Evolutionary conservation across 2,888 invertebrate species (phyloP), one percentile per base, ranked within the genome.

Genomic region (Caenorhabditis virilis): DNA sequence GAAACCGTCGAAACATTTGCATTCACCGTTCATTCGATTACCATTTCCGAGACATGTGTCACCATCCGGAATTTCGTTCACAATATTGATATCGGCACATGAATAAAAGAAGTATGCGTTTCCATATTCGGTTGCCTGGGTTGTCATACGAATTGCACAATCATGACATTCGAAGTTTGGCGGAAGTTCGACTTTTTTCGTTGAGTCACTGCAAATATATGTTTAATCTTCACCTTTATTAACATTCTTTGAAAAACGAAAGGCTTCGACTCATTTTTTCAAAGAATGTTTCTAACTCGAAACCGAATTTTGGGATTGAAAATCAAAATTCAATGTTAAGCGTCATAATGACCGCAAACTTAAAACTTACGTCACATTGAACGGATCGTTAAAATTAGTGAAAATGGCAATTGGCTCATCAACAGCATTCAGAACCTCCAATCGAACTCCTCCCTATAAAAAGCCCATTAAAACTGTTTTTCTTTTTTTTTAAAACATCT

Each of bases 121-220:
- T 0, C 90, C 89, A 93, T 93, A 95, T 86, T 97, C 95, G 23
- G 89, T 88, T 0, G 95, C 95, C 85, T 95, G 91, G 0, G 95
- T 87, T 52, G 93, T 88, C 72, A 97, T 87, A 61, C 95, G 89
- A 36, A 97, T 87, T 0, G 93, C 92, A 84, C 95, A 97, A 85
- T 93, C 91, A 58, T 88, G 87, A 84, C 95, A 97, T 38, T 89
- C 89, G 80, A 92, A 91, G 84, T 91, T 89, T 38, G 86, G 85
- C 0, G 95, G 94, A 43, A 95, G 86, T 48, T 88, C 89, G 3
- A 95, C 90, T 73, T 88, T 88, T 84, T 90, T 91, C 49, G 89
- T 88, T 83, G 93, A 92, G 0, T 92, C 91, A 1, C 93, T 93
- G 86, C 43, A 86, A 86, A 67, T 33, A 39, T 7, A 36, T 26